Conservation (phyloP, 2,888 invertebrate species). For the Emmelina monodactyla region DNA sequence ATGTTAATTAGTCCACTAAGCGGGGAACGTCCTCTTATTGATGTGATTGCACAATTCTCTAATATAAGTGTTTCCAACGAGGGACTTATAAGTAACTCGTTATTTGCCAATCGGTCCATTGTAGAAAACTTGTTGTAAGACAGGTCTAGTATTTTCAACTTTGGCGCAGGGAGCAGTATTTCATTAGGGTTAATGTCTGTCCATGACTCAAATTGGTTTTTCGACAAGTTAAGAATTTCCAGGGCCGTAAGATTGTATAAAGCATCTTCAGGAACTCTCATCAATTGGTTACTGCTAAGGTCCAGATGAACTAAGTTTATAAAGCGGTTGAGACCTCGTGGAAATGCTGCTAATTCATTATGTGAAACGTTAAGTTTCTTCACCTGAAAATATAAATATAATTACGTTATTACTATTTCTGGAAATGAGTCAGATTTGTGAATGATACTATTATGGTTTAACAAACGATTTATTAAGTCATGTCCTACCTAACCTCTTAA, state of each 20-base stretch:
- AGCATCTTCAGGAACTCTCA: slow-evolving; percentile 46
- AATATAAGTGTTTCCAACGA: slow-evolving; percentile 67
- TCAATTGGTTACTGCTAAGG: slow-evolving; percentile 58
- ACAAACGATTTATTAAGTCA: too few relatives aligned
- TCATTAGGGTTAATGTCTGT: slow-evolving; percentile 60
- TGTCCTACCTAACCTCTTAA: too few relatives aligned
- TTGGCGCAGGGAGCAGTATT: slow-evolving; percentile 50
- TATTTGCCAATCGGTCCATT: slow-evolving; percentile 53
- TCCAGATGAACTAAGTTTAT: slow-evolving; percentile 37
- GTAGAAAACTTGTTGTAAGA: slow-evolving; percentile 68
- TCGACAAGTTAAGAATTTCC: slow-evolving; percentile 68
- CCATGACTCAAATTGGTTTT: slow-evolving; percentile 70
- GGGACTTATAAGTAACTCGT: slow-evolving; percentile 63
- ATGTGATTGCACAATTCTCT: slow-evolving; percentile 68
- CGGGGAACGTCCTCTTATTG: slow-evolving; percentile 56
- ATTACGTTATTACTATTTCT: too few relatives aligned
- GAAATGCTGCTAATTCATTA: slow-evolving; percentile 68
- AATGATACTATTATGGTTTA: too few relatives aligned
- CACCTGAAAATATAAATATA: slow-evolving; percentile 54
- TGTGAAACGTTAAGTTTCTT: slow-evolving; percentile 71
- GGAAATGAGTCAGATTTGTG: too few relatives aligned
- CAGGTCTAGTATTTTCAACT: slow-evolving; percentile 68
- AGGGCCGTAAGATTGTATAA: slow-evolving; percentile 63
- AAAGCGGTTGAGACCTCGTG: slow-evolving; percentile 34
- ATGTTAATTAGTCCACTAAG: slow-evolving; percentile 59